Base-by-base conservation (phyloP, 2,888 invertebrate genomes). In the Nipponacmea schrenckii region DNA sequence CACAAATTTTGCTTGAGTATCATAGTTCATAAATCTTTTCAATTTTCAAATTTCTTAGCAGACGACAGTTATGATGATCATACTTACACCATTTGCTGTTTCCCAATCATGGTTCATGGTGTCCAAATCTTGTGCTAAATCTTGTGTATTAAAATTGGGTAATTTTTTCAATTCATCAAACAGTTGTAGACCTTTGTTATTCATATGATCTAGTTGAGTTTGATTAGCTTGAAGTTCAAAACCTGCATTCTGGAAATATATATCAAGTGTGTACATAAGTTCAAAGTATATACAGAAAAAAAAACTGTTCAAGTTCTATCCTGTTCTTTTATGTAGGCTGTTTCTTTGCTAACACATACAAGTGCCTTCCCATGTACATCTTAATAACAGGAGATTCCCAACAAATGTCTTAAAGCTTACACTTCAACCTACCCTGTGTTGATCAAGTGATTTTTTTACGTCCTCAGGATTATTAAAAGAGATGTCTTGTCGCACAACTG, bases 161-260 rank as follows among this genome's bases (percentile, higher is more conserved):
- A 85, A 68, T 69, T 81, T 81, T 71, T 81, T 80, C 27, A 88
- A 81, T 74, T 90, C 89, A 48, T 86, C 82, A 39, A 87, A 74
- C 44, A 90, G 77, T 27, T 83, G 84, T 4, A 91, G 90, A 0
- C 90, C 89, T 64, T 93, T 92, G 84, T 93, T 93, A 77, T 85
- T 85, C 82, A 87, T 81, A 75, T 81, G 90, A 27, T 93, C 93
- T 0, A 94, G 91, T 87, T 93, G 93, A 85, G 93, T 93, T 24
- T 93, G 86, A 79, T 84, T 85, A 39, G 85, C 84, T 73, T 83
- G 81, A 10, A 88, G 79, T 69, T 86, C 87, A 80, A 86, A 83
- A 71, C 87, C 87, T 17, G 85, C 86, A 77, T 82, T 84, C 88
- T 87, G 75, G 2, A 78, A 73, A 46, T 69, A 68, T 67, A 27